These are phyloP conservation scores for Sphaerophoria rueppellii DNA, from an alignment of 2,888 invertebrate species.

Conservation along the genomic window DNA sequence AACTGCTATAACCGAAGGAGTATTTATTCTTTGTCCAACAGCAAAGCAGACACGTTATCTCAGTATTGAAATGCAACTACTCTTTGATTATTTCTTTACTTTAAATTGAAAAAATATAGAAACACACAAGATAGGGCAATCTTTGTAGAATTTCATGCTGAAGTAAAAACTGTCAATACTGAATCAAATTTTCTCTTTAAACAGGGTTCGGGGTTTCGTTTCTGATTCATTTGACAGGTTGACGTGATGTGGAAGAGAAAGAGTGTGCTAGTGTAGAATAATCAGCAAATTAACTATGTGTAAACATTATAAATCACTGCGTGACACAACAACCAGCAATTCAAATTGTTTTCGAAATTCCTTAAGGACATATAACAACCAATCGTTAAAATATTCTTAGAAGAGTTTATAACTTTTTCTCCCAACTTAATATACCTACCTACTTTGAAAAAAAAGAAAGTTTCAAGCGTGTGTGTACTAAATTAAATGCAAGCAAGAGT, in stretches of 20 bases:
- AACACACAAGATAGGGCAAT: no score
- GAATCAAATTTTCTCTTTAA: no score
- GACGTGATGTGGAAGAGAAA: background rate
- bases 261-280: conserved; percentile 24
- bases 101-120: no score
- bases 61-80: no score
- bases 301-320: conserved; percentile 74
- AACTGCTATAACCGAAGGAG: no score
- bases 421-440: background rate
- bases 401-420: conserved; percentile 39
- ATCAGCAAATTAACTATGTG: conserved; percentile 71
- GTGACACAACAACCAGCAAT: conserved; percentile 71
- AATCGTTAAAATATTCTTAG: conserved; percentile 70
- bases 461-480: conserved; percentile 1
- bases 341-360: conserved; percentile 72
- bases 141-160: no score
- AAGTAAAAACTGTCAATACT: no score
- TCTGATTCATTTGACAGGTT: no score
- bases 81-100: no score
- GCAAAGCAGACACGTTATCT: no score
- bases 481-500: background rate
- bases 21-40: no score
- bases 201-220: no score
- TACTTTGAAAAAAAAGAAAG: conserved; percentile 6
- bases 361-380: conserved; percentile 71